phyloP scores from a whole-genome alignment of 2,797 vertebrate genomes.

The Mormyrops attenuatus region DNA sequence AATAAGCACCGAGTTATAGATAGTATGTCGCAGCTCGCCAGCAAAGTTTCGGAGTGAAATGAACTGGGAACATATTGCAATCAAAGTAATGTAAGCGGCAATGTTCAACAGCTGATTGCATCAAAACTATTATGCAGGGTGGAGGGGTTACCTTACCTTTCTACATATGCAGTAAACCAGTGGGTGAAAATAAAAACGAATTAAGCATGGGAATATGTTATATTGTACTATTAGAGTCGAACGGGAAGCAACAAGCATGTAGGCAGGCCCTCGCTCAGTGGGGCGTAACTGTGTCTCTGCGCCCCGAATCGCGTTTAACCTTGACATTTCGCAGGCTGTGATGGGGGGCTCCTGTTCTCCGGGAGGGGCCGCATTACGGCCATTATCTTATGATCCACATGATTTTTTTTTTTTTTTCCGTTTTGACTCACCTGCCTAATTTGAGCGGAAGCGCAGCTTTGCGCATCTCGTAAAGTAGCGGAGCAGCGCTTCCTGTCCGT shows the following conservation, averaged over 20 bases:
- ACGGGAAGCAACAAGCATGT: not conserved
- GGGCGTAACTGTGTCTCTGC: not conserved
- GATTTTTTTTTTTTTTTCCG: not conserved
- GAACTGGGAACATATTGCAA: not conserved
- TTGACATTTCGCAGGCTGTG: not conserved
- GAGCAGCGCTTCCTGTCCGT: not conserved
- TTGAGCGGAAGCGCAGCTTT: not conserved
- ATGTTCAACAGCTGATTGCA: constrained; percentile 8
- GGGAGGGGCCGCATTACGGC: not conserved
- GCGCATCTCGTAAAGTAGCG: not conserved
- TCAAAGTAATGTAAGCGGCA: constrained; percentile 6
- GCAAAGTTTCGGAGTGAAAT: not conserved
- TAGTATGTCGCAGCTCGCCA: not conserved
- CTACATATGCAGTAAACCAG: not conserved
- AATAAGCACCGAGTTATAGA: not conserved
- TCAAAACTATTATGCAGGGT: not conserved
- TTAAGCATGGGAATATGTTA: not conserved
- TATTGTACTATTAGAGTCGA: not conserved
- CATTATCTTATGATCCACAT: not conserved
- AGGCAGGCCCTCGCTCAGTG: not conserved
- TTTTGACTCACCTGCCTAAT: not conserved
- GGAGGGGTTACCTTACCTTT: not conserved
- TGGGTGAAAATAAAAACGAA: not conserved
- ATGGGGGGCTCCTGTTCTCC: not conserved
- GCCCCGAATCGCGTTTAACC: constrained; percentile 15